Evolutionary conservation across 2,797 vertebrate species (phyloP), one percentile per base, ranked within the genome.

Genomic region (Mormyrops boulengeri): DNA sequence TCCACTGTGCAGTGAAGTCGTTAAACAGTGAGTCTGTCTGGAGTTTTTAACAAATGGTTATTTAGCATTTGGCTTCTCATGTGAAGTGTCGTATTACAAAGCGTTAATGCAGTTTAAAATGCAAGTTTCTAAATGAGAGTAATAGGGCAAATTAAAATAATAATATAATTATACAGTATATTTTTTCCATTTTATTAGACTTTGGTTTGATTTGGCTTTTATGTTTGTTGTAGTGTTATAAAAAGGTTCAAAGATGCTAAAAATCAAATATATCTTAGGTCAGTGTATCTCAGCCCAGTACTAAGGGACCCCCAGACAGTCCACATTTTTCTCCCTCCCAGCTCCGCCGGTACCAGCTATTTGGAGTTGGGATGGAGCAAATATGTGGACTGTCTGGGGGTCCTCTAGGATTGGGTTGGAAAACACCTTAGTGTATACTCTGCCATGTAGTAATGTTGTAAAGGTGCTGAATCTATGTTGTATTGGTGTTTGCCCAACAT

Each of bases 1-100:
- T 96, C 82, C 98, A 98, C 95, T 99, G 99, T 8, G 99, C 99
- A 0, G 93, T 99, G 91, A 99, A 99, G 92, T 99, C 98, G 5
- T 94, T 99, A 92, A 98, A 97, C 92, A 97, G 98, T 99, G 92
- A 97, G 99, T 96, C 41, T 47, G 4, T 9, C 22, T 22, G 50
- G 30, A 8, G 26, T 50, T 53, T 38, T 22, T 86, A 86, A 11
- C 57, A 26, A 53, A 53, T 87, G 52, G 85, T 8, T 87, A 26
- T 47, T 77, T 77, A 19, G 34, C 17, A 34, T 34, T 84, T 85
- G 12, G 80, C 3, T 84, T 49, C 80, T 12, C 11, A 84, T 49
- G 41, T 85, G 47, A 85, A 34, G 11, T 50, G 17, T 22, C 8
- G n/a, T 11, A 22, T 85, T 26, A 49, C 41, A 50, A 22, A 22